phyloP scores from a whole-genome alignment of 37 sponge, comb jelly and placozoan species.

The Ephydatia muelleri region DNA sequence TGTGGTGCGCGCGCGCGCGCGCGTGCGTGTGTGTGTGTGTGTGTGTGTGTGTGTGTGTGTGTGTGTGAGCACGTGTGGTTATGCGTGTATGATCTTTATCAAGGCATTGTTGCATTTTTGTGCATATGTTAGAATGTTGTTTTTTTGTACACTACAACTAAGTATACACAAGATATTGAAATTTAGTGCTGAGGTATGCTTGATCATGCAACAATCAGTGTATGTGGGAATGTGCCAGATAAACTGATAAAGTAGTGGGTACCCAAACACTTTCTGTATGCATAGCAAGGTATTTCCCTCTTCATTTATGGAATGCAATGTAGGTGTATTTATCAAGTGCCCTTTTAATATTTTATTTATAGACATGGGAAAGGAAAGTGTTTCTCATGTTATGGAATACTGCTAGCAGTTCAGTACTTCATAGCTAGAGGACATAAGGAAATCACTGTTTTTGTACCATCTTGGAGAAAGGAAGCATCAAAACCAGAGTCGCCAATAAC shows the following conservation, averaged over 20 bases:
- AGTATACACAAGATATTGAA: neutral
- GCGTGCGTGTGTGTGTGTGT: neutral
- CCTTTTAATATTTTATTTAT: neutral
- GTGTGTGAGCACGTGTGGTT: neutral
- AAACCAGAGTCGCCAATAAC: conserved; percentile 63
- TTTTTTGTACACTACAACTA: neutral
- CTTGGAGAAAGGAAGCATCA: conserved; percentile 79
- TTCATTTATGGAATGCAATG: neutral
- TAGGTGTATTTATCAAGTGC: no score
- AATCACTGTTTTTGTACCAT: conserved; percentile 82
- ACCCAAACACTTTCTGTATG: neutral
- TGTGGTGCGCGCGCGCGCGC: no score
- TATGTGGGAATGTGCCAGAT: neutral
- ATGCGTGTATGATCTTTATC: neutral
- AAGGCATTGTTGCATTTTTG: no score
- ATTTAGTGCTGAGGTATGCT: neutral
- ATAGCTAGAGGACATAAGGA: conserved; percentile 59
- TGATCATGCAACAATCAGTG: neutral
- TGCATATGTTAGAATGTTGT: no score
- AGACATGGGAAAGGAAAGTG: conserved; percentile 78
- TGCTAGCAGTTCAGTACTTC: conserved; percentile 74
- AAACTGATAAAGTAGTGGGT: neutral
- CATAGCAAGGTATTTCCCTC: neutral
- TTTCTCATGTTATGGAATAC: conserved; percentile 82
- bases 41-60: neutral